Conservation (phyloP, 2,888 invertebrate species). For the Microctonus brassicae region DNA sequence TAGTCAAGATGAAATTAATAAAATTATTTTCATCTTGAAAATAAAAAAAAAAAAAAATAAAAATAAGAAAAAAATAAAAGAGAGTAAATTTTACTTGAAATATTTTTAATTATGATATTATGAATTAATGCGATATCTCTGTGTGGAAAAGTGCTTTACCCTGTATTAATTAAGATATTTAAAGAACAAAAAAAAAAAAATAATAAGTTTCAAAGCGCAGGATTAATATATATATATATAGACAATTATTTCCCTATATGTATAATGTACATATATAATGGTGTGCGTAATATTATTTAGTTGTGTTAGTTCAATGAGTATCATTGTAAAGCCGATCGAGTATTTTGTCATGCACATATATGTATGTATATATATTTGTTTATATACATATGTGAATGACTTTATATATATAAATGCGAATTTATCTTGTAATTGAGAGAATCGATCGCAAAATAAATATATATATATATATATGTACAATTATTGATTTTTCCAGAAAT, state of each 20-base stretch:
- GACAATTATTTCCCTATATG: no score
- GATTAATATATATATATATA: background rate
- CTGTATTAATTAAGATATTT: no score
- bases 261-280: no score
- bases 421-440: background rate
- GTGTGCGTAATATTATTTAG: background rate
- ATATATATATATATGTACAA: background rate
- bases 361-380: background rate
- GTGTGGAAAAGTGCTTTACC: no score
- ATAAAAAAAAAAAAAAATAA: no score
- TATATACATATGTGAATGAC: background rate
- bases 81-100: no score
- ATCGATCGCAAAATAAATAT: background rate
- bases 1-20: no score
- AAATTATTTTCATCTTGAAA: no score
- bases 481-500: background rate
- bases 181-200: no score
- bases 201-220: background rate
- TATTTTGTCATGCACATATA: background rate
- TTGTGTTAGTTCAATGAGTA: background rate
- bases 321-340: background rate
- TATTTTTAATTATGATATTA: no score
- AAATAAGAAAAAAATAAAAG: no score
- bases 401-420: background rate
- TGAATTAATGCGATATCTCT: no score